These are phyloP conservation scores for Ceratoteleas bidentatus DNA, from an alignment of 1,140 invertebrate species.

Conservation along the genomic window DNA sequence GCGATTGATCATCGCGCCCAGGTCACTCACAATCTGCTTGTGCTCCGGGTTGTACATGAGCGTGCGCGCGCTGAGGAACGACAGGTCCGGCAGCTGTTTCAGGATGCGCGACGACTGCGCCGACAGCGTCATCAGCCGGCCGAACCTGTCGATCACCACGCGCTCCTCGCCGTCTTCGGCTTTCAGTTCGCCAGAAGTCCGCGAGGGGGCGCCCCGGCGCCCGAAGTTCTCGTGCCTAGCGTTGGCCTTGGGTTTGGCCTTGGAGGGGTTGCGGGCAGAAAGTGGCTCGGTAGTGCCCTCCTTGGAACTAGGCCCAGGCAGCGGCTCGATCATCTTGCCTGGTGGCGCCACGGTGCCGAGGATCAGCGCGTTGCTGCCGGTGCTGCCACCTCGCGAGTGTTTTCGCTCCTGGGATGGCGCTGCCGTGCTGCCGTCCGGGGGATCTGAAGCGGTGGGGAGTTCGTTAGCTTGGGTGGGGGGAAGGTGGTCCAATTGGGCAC, in stretches of 20 bases:
- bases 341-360: too few relatives aligned
- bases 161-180: slow-evolving; percentile 64
- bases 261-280: neutral
- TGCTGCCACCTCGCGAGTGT: slow-evolving; percentile 34
- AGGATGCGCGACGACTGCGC: slow-evolving; percentile 75
- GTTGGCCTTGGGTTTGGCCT: slow-evolving; percentile 17
- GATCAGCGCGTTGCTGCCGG: slow-evolving; percentile 6
- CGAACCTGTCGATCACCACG: slow-evolving; percentile 76
- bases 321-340: slow-evolving; percentile 75
- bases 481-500: too few relatives aligned
- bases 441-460: slow-evolving; percentile 9
- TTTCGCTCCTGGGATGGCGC: slow-evolving; percentile 54
- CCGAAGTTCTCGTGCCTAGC: neutral
- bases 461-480: too few relatives aligned
- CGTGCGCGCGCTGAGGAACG: slow-evolving; percentile 78
- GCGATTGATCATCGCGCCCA: slow-evolving; percentile 80
- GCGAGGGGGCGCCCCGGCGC: too few relatives aligned
- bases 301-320: slow-evolving; percentile 73
- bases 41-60: slow-evolving; percentile 78
- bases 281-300: slow-evolving; percentile 70
- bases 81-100: slow-evolving; percentile 78
- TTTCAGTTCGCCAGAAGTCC: slow-evolving; percentile 42
- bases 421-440: slow-evolving; percentile 11
- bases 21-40: slow-evolving; percentile 76
- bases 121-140: slow-evolving; percentile 73